Conservation (phyloP, 2,797 vertebrate species). For the Pteropus rufus region DNA sequence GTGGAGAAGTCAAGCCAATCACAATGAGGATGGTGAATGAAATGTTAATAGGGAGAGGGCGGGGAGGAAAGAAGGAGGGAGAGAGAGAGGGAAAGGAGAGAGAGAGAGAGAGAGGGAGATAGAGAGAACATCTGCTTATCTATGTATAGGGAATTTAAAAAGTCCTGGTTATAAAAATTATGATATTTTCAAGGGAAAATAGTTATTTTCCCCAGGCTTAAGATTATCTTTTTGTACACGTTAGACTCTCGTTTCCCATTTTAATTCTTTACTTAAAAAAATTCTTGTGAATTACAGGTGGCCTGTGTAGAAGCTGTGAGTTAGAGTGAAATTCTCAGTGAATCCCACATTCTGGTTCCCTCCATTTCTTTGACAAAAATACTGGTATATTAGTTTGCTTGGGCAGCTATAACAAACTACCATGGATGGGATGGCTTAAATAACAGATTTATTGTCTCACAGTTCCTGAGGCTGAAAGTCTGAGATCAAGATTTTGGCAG, state of each 20-base stretch:
- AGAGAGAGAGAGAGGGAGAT: too few species aligned
- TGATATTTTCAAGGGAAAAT: background rate
- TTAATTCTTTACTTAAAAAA: background rate
- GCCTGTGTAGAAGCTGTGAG: background rate
- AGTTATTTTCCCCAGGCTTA: background rate
- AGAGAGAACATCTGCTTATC: background rate
- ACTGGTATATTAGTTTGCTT: background rate
- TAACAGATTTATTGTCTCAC: background rate
- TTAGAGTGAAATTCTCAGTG: background rate
- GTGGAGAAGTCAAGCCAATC: background rate
- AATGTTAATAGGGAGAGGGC: background rate
- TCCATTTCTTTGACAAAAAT: background rate
- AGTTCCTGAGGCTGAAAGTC: background rate
- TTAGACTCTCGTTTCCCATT: background rate
- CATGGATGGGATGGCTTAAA: background rate
- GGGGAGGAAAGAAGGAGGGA: too few species aligned
- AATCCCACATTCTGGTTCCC: background rate
- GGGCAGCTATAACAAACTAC: background rate
- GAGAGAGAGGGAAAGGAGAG: background rate
- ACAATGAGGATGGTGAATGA: background rate
- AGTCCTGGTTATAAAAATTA: background rate
- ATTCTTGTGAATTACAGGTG: background rate
- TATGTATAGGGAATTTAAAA: background rate
- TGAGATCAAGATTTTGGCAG: background rate
- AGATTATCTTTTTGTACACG: background rate